Evolutionary conservation across 2,113 vertebrate species (phyloP).

Genomic region (Formicarius rufipectus): DNA sequence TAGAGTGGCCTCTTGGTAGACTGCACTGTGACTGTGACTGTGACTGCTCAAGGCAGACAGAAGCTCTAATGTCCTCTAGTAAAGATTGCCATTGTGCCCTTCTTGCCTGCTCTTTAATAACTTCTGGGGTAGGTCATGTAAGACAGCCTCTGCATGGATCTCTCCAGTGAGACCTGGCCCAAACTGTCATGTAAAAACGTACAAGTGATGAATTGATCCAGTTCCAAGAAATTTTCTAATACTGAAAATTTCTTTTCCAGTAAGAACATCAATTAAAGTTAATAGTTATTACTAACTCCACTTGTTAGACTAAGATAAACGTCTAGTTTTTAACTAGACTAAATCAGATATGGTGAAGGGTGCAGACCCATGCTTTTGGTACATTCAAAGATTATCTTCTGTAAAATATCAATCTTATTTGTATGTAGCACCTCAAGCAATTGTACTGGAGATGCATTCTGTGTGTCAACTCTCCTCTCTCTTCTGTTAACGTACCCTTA

Average conservation of each 20-base stretch:
- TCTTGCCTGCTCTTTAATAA: not conserved
- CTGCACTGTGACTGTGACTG: not conserved
- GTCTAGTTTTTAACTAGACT: not conserved
- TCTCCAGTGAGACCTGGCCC: not conserved
- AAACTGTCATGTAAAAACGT: not conserved
- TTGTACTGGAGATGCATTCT: not conserved
- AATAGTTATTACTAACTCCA: not conserved
- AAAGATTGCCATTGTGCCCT: not conserved
- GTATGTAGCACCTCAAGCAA: not conserved
- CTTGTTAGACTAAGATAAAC: not conserved
- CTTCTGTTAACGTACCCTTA: not conserved
- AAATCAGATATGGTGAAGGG: not conserved
- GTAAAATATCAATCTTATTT: not conserved
- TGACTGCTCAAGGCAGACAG: not conserved
- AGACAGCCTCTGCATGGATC: not conserved
- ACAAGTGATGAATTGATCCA: not conserved
- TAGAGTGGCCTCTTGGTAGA: not conserved
- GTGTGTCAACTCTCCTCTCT: not conserved
- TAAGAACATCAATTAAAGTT: not conserved
- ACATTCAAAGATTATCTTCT: not conserved
- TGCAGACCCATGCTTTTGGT: not conserved
- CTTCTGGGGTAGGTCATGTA: accelerated
- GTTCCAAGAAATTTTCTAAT: not conserved
- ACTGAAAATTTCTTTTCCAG: not conserved
- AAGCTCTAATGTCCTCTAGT: not conserved